Evolutionary conservation across 2,797 vertebrate species (phyloP).

Genomic region (Cyprinella venusta): DNA sequence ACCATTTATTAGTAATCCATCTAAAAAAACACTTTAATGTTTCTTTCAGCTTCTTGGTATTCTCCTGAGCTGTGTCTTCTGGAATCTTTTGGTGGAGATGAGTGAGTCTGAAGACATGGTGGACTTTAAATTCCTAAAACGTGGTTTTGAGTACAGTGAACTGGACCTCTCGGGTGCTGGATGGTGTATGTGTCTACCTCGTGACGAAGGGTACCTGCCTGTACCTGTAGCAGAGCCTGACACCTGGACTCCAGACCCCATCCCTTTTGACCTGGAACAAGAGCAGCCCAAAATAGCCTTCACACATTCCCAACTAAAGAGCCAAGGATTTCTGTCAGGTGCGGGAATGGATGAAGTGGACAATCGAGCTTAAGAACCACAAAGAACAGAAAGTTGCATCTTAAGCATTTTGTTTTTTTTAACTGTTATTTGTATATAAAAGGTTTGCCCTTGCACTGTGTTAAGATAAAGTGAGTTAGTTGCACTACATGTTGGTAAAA

Average conservation of each 20-base stretch:
- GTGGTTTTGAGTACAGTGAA: slow-evolving; percentile 73
- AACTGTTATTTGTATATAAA: slow-evolving; percentile 53
- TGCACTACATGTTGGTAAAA: slow-evolving; percentile 65
- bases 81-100: slow-evolving; percentile 86
- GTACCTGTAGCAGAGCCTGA: slow-evolving; percentile 74
- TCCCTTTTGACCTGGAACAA: slow-evolving; percentile 68
- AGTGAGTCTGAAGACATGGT: slow-evolving; percentile 79
- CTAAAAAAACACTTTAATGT: not conserved
- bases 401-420: slow-evolving; percentile 41
- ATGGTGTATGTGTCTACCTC: slow-evolving; percentile 89
- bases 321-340: slow-evolving; percentile 69
- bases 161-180: slow-evolving; percentile 85
- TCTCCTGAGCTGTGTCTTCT: slow-evolving; percentile 84
- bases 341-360: slow-evolving; percentile 78
- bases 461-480: slow-evolving; percentile 8
- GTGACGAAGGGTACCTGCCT: slow-evolving; percentile 86
- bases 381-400: not conserved
- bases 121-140: slow-evolving; percentile 79
- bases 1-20: not conserved
- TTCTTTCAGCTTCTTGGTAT: slow-evolving; percentile 81
- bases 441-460: slow-evolving; percentile 62
- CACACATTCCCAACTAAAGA: slow-evolving; percentile 65
- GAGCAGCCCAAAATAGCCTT: slow-evolving; percentile 71
- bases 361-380: slow-evolving; percentile 54
- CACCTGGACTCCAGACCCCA: slow-evolving; percentile 66